phyloP scores from a whole-genome alignment of 2,797 vertebrate species.

The Parotocinclus haroldoi region DNA sequence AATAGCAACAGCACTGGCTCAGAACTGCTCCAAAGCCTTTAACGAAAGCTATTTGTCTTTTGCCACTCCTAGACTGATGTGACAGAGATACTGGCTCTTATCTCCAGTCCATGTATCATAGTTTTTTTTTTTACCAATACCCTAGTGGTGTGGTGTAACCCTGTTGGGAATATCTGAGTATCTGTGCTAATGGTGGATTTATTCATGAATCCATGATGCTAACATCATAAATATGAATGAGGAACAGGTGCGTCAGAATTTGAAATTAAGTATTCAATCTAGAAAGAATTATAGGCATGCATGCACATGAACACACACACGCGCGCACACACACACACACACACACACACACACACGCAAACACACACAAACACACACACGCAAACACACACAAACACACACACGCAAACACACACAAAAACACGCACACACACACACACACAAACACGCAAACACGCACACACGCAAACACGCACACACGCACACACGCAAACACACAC shows the following conservation, averaged over 20 bases:
- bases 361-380: not conserved
- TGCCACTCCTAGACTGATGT: slow-evolving; percentile 26
- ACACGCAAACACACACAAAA: not conserved
- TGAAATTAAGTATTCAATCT: slow-evolving; percentile 30
- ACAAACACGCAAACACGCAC: not conserved
- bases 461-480: not conserved
- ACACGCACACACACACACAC: too few relatives aligned
- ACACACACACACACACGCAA: not conserved
- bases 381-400: not conserved
- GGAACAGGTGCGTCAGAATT: slow-evolving; percentile 21
- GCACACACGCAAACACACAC: not conserved
- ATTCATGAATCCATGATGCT: slow-evolving; percentile 27
- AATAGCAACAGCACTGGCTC: slow-evolving; percentile 25
- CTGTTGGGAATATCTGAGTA: slow-evolving; percentile 9
- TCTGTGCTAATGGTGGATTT: slow-evolving; percentile 22
- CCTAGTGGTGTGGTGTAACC: too few relatives aligned
- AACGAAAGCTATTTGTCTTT: slow-evolving; percentile 42
- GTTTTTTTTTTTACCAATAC: slow-evolving; percentile 23
- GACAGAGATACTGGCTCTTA: slow-evolving; percentile 30
- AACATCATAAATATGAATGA: slow-evolving; percentile 32
- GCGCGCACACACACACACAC: too few relatives aligned
- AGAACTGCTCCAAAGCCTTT: slow-evolving; percentile 27
- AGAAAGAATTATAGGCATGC: slow-evolving; percentile 14
- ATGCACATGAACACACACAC: too few relatives aligned
- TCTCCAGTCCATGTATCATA: slow-evolving; percentile 27